Base-by-base conservation (phyloP, 2,888 invertebrate genomes). In the Aleiodes alternator region DNA sequence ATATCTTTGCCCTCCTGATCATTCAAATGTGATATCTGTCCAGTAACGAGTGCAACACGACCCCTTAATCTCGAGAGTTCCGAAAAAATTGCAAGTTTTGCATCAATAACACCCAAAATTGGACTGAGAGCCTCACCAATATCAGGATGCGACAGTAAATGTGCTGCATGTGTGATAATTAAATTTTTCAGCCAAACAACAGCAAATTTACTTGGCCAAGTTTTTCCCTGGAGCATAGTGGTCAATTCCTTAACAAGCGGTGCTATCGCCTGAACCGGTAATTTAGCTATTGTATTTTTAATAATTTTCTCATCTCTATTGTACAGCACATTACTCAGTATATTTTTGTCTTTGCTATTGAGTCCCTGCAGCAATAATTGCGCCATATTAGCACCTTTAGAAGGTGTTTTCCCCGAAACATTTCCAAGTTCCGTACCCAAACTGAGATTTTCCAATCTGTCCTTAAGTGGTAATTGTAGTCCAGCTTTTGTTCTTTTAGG, bases 361-460 rank as follows among this genome's bases (percentile, higher is more conserved):
- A 98, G 90, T 0, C 96, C 97, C 88, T 96, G 97, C 72, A 96
- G 91, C 8, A 98, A 90, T 8, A 97, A 90, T 79, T 96, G 95
- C 1, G 95, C 95, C 84, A 96, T 92, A 89, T 96, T 97, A 0
- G 92, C 91, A 77, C 91, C 91, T 78, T 86, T 86, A 1, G 80
- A 79, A 3, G 93, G 91, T n/a, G 90, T 90, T 79, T 91, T 91
- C 7, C 91, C 91, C 4, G 90, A 84, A 1, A 83, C 74, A 74
- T 80, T 86, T 6, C 34, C 34, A 75, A 87, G 82, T 50, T 89
- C 87, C 59, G 92, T 90, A 81, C 93, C 93, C 29, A 97, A 87
- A 23, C 94, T 93, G 31, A 97, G 90, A 88, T 96, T 96, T 80
- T 96, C 95, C 29, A 97, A 89, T 43, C 97, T 91, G 8, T 94